Evolutionary conservation across 2,888 invertebrate genomes (phyloP), one percentile per base, ranked within the genome.

Genomic region (Latrodectus elegans): DNA sequence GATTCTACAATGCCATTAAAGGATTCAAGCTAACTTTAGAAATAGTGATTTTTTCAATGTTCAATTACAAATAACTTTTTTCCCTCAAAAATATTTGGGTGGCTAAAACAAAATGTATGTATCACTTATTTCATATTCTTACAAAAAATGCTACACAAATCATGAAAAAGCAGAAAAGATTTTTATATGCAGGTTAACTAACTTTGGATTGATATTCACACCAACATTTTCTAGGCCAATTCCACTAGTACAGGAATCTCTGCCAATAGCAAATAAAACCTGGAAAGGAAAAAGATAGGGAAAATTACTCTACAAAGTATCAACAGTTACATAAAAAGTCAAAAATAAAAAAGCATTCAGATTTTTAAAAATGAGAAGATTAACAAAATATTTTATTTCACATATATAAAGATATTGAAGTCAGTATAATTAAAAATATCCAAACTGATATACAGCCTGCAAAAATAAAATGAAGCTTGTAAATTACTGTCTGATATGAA

Each of bases 141-240:
- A 10, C 12, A 67, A 68, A 17, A 68, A 11, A 22, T 11, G 6
- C 8, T 17, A n/a, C 22, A 22, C 17, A 55, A 49, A 51, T 60
- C 38, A 73, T 10, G 70, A 12, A 67, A 76, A 74, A 67, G 49
- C 12, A 51, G 6, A 53, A 52, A 14, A 26, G 26, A 38, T n/a
- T 9, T 14, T 38, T 10, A 72, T 10, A 72, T 4, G 65, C 6
- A 11, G 49, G 0, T 52, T 60, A 51, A 78, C 83, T 81, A 73
- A 91, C 87, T 94, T 94, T 1, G 91, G 90, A 4, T 94, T 91
- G 60, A 94, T 91, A 92, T 94, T 91, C 26, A 98, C 94, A 3
- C 97, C 97, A 10, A 95, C 95, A 72, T 94, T 95, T 14, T 94
- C 94, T 84, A 97, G 92, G 51, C 92, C 92, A 14, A 94, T 90